Evolutionary conservation across 2,113 vertebrate species (phyloP).

Genomic region (Asarcornis scutulata): DNA sequence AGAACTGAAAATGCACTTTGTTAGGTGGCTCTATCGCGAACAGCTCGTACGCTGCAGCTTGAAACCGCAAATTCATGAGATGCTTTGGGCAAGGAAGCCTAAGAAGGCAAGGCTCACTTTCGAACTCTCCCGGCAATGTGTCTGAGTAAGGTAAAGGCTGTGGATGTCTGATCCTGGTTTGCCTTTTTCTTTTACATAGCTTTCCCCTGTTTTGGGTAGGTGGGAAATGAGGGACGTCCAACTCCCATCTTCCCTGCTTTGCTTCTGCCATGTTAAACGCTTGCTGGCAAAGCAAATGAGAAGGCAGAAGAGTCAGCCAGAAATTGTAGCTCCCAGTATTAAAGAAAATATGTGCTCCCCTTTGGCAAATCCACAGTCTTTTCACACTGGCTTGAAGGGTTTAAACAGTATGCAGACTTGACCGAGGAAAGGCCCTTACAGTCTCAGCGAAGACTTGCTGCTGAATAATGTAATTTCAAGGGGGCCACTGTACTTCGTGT

Average conservation of each 20-base stretch:
- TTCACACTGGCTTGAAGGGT: neutral
- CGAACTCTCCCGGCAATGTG: fast-evolving
- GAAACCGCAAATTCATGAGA: neutral
- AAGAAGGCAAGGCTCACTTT: neutral
- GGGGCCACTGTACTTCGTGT: neutral
- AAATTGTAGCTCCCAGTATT: neutral
- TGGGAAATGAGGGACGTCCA: neutral
- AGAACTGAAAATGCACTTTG: neutral
- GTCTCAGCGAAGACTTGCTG: neutral
- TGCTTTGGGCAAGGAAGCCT: neutral
- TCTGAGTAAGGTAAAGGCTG: fast-evolving
- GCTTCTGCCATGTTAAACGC: neutral
- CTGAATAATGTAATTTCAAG: neutral
- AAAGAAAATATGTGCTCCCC: neutral
- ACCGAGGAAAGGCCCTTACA: neutral
- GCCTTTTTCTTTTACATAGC: neutral
- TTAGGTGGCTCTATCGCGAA: neutral
- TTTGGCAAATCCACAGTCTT: slow-evolving; percentile 6
- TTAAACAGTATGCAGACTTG: neutral
- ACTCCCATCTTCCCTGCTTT: neutral
- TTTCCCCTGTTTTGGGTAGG: neutral
- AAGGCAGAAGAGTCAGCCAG: slow-evolving; percentile 12
- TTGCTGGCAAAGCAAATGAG: neutral
- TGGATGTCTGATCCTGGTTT: neutral
- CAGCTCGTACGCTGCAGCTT: fast-evolving